phyloP scores from a whole-genome alignment of 2,888 invertebrate species.

The Seira sanloemensis region DNA sequence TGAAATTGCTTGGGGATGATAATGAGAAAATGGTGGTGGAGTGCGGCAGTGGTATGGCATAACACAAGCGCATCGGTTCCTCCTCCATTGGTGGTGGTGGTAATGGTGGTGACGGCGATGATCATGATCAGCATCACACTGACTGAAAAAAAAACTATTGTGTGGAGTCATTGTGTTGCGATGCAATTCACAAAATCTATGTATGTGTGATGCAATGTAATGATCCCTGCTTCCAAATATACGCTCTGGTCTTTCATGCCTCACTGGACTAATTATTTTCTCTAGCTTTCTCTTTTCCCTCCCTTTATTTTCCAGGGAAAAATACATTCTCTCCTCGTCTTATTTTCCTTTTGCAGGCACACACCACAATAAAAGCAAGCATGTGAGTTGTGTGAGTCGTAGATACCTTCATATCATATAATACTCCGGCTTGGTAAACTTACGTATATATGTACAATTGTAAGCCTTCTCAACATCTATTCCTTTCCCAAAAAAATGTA shows the following conservation, averaged over 20 bases:
- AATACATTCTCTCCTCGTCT: conserved; percentile 19
- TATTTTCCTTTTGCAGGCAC: conserved; percentile 25
- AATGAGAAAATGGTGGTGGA: conserved; percentile 4
- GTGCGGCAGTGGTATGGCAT: not conserved
- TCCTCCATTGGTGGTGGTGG: not conserved
- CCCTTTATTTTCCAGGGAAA: conserved; percentile 9
- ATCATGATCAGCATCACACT: not conserved
- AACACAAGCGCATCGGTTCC: not conserved
- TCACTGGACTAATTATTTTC: conserved; percentile 70
- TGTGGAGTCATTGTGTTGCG: conserved; percentile 21
- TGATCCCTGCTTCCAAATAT: conserved; percentile 54
- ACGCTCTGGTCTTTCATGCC: conserved; percentile 67
- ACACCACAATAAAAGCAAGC: not conserved
- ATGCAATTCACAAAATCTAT: conserved; percentile 51
- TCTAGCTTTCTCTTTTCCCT: conserved; percentile 46
- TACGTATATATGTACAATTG: not conserved
- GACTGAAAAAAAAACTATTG: not conserved
- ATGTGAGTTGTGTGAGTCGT: not conserved
- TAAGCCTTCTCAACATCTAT: not conserved
- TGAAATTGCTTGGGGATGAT: not conserved
- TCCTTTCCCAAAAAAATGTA: not conserved
- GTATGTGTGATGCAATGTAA: conserved; percentile 63
- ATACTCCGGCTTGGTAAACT: not conserved
- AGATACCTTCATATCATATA: too few species aligned
- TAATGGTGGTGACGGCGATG: not conserved